phyloP scores from a whole-genome alignment of 2,113 vertebrate species.

The Antigone vipio region DNA sequence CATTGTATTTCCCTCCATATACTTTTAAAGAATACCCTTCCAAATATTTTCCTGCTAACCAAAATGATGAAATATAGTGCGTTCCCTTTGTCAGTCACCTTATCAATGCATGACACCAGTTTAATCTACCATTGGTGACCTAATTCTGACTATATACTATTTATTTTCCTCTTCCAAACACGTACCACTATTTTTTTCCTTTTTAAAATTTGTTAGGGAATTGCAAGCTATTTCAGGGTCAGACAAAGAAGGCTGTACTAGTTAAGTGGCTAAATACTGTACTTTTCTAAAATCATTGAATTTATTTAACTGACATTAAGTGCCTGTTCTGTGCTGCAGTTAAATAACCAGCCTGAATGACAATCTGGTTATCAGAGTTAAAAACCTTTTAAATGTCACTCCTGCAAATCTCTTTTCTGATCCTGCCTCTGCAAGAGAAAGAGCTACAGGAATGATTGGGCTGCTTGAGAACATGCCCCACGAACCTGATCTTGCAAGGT shows the following conservation, averaged over 20 bases:
- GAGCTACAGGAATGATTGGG: background rate
- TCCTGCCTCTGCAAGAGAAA: background rate
- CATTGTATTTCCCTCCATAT: background rate
- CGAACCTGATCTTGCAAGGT: background rate
- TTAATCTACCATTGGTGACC: background rate
- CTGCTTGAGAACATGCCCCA: background rate
- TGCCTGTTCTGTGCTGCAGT: background rate
- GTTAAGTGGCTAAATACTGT: background rate
- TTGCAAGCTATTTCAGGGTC: background rate
- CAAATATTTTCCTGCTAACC: background rate
- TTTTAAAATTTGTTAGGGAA: background rate
- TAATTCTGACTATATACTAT: background rate
- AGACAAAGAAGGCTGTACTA: background rate
- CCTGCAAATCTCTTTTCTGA: background rate
- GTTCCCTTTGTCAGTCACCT: background rate
- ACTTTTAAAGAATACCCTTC: background rate
- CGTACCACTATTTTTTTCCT: background rate
- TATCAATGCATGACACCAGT: background rate
- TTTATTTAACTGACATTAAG: background rate
- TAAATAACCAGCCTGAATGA: background rate
- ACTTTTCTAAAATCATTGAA: background rate
- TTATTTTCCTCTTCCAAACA: background rate
- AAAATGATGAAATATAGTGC: background rate
- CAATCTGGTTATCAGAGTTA: background rate
- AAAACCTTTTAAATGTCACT: background rate